phyloP scores from a whole-genome alignment of 2,113 vertebrate genomes.

The Colinus virginianus region DNA sequence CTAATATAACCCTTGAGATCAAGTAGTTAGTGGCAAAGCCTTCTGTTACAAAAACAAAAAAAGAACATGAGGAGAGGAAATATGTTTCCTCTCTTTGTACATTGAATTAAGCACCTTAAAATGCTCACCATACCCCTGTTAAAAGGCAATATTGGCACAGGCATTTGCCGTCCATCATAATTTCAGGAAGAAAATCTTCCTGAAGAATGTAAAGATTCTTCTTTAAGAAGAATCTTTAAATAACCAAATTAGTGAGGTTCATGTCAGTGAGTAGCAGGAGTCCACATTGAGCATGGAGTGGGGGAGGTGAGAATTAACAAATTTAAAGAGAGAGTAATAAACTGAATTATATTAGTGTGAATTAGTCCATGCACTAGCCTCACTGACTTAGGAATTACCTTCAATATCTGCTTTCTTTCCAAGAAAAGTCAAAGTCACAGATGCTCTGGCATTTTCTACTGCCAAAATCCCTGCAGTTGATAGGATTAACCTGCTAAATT shows the following conservation, averaged over 20 bases:
- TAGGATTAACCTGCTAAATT: slow-evolving; percentile 49
- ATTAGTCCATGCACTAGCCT: not conserved
- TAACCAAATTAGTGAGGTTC: not conserved
- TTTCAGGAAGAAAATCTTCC: not conserved
- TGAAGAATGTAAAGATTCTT: too few relatives aligned
- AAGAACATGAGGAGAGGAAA: not conserved
- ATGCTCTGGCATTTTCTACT: slow-evolving; percentile 13
- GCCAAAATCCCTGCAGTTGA: slow-evolving; percentile 33
- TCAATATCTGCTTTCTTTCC: slow-evolving; percentile 48
- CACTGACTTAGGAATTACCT: slow-evolving; percentile 12
- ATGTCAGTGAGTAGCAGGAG: not conserved
- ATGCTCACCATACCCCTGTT: not conserved
- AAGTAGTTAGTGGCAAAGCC: not conserved
- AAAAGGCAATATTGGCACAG: not conserved
- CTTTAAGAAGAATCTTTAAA: not conserved
- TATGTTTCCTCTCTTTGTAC: accelerated
- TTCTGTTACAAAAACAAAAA: not conserved
- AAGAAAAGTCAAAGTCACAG: slow-evolving; percentile 46
- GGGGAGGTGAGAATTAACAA: not conserved
- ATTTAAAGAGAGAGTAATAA: slow-evolving; percentile 8
- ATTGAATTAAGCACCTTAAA: not conserved
- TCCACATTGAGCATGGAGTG: not conserved
- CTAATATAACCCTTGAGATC: not conserved
- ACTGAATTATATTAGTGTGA: not conserved
- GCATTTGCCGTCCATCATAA: not conserved